Conservation (phyloP, 2,888 invertebrate species). For the Chymomyza procnemis region DNA sequence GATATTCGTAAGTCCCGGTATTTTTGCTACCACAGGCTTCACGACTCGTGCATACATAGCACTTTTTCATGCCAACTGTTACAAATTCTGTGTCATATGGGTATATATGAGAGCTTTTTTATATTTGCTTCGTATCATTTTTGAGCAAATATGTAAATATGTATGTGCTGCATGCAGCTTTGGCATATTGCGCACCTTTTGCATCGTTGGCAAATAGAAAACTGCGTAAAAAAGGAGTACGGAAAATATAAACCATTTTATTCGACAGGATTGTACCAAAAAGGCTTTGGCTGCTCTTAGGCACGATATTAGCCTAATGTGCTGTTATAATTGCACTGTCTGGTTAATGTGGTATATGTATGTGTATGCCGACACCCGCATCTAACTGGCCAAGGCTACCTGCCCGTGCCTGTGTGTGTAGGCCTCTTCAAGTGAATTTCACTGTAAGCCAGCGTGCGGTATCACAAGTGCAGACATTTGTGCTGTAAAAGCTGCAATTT, state of each 20-base stretch:
- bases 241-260: slow-evolving; percentile 55
- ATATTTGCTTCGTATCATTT: too few relatives aligned
- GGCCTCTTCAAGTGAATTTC: not conserved
- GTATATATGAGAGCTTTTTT: too few relatives aligned
- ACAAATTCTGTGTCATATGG: too few relatives aligned
- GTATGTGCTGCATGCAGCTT: not conserved
- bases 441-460: not conserved
- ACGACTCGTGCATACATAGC: too few relatives aligned
- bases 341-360: slow-evolving; percentile 4
- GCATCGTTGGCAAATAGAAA: slow-evolving; percentile 31
- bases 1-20: too few relatives aligned
- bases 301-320: slow-evolving; percentile 50
- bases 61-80: too few relatives aligned
- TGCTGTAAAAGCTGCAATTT: slow-evolving; percentile 23
- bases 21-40: too few relatives aligned
- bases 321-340: slow-evolving; percentile 47
- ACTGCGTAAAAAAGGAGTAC: slow-evolving; percentile 63
- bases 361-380: slow-evolving; percentile 3
- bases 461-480: slow-evolving; percentile 2
- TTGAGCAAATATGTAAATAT: too few relatives aligned
- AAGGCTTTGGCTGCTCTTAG: slow-evolving; percentile 39
- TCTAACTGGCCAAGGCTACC: not conserved
- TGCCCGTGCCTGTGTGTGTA: not conserved
- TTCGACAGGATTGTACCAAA: slow-evolving; percentile 50
- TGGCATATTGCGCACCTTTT: slow-evolving; percentile 1